phyloP scores from a whole-genome alignment of 2,113 vertebrate species.

The Phylloscopus trochilus region DNA sequence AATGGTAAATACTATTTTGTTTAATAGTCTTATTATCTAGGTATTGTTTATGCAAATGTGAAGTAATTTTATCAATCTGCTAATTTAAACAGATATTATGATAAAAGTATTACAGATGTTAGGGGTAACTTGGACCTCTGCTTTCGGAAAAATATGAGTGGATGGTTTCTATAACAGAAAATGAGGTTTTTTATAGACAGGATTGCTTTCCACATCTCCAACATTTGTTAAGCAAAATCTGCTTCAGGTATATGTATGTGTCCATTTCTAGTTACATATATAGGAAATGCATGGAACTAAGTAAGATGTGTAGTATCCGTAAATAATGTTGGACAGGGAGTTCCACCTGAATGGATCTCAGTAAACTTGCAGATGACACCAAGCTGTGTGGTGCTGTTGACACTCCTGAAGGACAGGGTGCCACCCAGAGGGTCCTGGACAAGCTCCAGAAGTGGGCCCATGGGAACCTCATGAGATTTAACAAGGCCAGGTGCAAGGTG shows the following conservation, averaged over 20 bases:
- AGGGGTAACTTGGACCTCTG: background rate
- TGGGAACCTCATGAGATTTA: background rate
- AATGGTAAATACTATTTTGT: background rate
- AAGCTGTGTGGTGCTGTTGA: background rate
- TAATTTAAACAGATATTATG: background rate
- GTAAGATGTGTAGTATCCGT: background rate
- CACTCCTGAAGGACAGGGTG: background rate
- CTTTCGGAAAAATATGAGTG: background rate
- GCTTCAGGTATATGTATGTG: background rate
- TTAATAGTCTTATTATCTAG: background rate
- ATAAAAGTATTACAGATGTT: background rate
- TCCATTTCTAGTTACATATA: background rate
- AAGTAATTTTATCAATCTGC: rapidly evolving
- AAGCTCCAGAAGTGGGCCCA: background rate
- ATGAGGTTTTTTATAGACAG: background rate
- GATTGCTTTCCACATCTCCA: background rate
- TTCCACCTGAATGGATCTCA: background rate
- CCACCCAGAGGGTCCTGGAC: background rate
- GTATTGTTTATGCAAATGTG: background rate
- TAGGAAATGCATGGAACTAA: background rate
- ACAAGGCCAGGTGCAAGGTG: background rate
- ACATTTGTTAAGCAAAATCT: background rate
- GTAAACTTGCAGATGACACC: background rate
- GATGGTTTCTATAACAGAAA: background rate
- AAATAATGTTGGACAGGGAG: background rate